phyloP scores from a whole-genome alignment of 2,113 vertebrate genomes.

The Indri indri region DNA sequence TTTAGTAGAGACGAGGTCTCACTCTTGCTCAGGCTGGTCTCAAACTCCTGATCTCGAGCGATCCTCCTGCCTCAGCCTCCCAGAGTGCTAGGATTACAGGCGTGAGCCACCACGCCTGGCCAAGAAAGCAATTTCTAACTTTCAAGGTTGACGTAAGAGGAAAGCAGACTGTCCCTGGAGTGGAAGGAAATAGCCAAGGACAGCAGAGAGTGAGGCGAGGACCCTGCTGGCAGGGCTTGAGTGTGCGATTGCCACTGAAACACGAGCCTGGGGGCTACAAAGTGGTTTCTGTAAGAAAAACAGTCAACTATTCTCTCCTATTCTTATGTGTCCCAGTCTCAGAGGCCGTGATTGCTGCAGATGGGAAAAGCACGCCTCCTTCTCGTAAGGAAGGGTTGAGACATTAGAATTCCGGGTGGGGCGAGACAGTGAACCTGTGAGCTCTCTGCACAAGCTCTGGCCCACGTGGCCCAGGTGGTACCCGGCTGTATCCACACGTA shows the following conservation, averaged over 20 bases:
- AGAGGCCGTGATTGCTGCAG: rapidly evolving
- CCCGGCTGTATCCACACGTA: rapidly evolving
- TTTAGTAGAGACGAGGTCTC: too few species aligned
- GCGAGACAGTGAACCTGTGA: rapidly evolving
- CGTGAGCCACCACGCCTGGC: too few species aligned
- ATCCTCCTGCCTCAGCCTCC: too few species aligned
- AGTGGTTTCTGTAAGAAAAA: not conserved
- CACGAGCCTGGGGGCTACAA: not conserved
- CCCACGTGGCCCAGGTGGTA: not conserved
- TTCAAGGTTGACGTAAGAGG: too few species aligned
- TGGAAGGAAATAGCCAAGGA: rapidly evolving
- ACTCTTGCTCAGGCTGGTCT: too few species aligned
- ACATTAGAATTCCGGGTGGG: rapidly evolving
- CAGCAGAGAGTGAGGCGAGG: not conserved
- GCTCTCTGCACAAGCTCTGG: not conserved
- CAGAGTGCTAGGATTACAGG: too few species aligned
- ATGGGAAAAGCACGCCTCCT: rapidly evolving
- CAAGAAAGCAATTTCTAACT: not conserved
- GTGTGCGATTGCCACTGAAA: not conserved
- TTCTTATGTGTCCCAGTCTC: rapidly evolving
- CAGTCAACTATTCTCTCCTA: not conserved
- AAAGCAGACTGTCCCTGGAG: not conserved
- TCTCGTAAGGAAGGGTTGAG: rapidly evolving
- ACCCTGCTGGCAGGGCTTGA: not conserved
- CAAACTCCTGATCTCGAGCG: too few species aligned